Evolutionary conservation across 2,113 vertebrate genomes (phyloP).

Genomic region (Talpa occidentalis): DNA sequence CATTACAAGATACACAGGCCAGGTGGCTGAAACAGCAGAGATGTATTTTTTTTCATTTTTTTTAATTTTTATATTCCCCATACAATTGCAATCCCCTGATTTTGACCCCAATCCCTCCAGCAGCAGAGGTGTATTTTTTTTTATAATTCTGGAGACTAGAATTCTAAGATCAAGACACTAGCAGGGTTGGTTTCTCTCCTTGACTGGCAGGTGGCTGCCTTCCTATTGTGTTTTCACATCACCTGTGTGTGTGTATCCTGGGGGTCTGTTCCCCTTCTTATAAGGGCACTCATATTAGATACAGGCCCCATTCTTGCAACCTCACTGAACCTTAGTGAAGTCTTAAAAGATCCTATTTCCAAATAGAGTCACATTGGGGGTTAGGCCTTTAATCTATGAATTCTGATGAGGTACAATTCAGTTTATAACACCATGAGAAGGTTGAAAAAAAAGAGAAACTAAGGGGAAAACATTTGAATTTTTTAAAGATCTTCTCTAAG

Average conservation of each 20-base stretch:
- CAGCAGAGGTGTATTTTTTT: too few species aligned
- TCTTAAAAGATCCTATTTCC: neutral
- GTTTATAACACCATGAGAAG: neutral
- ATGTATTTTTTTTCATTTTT: neutral
- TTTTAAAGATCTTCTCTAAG: neutral
- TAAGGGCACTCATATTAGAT: neutral
- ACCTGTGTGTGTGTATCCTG: neutral
- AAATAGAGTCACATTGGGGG: neutral
- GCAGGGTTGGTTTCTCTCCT: neutral
- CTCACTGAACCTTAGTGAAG: neutral
- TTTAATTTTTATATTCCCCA: too few species aligned
- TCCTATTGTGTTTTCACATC: neutral
- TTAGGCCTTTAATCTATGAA: neutral
- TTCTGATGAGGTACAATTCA: neutral
- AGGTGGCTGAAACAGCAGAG: neutral
- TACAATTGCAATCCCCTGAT: too few species aligned
- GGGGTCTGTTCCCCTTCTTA: neutral
- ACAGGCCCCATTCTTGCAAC: too few species aligned
- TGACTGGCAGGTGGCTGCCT: neutral
- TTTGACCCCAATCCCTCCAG: too few species aligned
- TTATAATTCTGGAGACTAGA: neutral
- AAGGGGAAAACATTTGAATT: neutral
- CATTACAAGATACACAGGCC: neutral
- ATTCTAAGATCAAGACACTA: neutral
- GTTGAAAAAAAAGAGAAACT: neutral